Percentiles rank a stretch among this genome's conserved stretches.
These are phyloP conservation scores for Rhyacophila evoluta DNA, from an alignment of 2,888 invertebrate genomes.

Conservation along the genomic window DNA sequence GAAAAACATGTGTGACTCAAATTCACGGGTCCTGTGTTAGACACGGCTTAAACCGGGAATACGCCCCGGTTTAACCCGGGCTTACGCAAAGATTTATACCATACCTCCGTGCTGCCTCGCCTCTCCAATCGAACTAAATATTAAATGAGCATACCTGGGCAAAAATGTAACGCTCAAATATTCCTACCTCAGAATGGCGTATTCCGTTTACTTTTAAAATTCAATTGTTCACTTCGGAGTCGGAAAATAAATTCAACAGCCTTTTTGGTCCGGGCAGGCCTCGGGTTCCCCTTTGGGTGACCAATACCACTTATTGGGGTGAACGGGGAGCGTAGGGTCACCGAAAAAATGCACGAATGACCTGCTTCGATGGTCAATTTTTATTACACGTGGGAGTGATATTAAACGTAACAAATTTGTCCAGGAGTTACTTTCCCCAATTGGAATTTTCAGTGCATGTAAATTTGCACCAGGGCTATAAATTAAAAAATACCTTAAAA, in stretches of 20 bases:
- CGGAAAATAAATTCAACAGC: not conserved
- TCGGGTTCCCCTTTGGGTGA: not conserved
- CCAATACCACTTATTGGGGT: not conserved
- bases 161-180: not conserved
- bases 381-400: no score
- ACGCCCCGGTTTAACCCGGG: not conserved
- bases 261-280: not conserved
- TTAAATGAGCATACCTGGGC: not conserved
- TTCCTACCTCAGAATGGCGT: not conserved
- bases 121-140: not conserved
- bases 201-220: not conserved
- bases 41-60: not conserved
- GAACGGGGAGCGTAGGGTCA: not conserved
- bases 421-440: no score
- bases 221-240: not conserved
- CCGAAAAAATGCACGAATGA: not conserved
- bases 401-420: not conserved
- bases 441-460: no score
- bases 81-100: not conserved
- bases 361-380: not conserved
- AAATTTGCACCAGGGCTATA: no score
- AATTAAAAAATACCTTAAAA: no score
- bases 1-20: slow-evolving; percentile 1
- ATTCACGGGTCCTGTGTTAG: not conserved
- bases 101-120: not conserved